A percentile compares a stretch with the other conserved stretches of the same genome.
These are phyloP conservation scores for Lepidonotus clava DNA, from an alignment of 2,888 invertebrate genomes.

Conservation along the genomic window DNA sequence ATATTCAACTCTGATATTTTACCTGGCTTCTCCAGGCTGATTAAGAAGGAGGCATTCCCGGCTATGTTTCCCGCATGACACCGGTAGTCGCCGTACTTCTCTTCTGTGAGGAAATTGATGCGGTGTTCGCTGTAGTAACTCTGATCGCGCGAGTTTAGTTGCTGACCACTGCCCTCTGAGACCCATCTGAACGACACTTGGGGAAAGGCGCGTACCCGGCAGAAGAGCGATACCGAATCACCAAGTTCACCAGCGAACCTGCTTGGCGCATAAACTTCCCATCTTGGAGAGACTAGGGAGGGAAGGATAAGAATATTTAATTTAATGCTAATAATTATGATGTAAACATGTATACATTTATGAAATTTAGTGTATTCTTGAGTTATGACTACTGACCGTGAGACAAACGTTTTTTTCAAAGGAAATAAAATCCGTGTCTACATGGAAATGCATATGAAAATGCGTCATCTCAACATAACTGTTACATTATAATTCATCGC, in stretches of 20 bases:
- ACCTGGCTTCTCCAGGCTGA: conserved; percentile 60
- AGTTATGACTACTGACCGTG: background rate
- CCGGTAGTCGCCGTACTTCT: conserved; percentile 56
- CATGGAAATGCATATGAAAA: no score
- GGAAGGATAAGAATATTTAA: background rate
- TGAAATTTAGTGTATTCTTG: background rate
- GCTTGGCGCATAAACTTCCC: conserved; percentile 21
- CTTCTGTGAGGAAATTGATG: conserved; percentile 25
- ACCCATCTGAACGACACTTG: conserved; percentile 57
- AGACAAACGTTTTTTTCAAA: background rate
- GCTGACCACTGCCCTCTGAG: background rate
- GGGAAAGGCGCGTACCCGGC: conserved; percentile 56
- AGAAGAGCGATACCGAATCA: conserved; percentile 45
- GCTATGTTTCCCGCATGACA: conserved; percentile 59
- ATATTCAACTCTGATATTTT: no score
- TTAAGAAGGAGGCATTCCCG: conserved; percentile 39
- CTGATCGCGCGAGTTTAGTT: background rate
- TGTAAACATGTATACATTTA: background rate
- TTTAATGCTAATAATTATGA: background rate
- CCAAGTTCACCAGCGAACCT: conserved; percentile 56
- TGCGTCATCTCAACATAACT: no score
- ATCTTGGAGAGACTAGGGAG: conserved; percentile 56
- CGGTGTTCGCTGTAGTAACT: conserved; percentile 33
- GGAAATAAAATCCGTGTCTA: no score
- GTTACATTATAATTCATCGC: no score